A percentile compares a stretch with the other conserved stretches of the same genome.
Evolutionary conservation across 2,888 invertebrate genomes (phyloP).

Genomic region (Chymomyza amoena): DNA sequence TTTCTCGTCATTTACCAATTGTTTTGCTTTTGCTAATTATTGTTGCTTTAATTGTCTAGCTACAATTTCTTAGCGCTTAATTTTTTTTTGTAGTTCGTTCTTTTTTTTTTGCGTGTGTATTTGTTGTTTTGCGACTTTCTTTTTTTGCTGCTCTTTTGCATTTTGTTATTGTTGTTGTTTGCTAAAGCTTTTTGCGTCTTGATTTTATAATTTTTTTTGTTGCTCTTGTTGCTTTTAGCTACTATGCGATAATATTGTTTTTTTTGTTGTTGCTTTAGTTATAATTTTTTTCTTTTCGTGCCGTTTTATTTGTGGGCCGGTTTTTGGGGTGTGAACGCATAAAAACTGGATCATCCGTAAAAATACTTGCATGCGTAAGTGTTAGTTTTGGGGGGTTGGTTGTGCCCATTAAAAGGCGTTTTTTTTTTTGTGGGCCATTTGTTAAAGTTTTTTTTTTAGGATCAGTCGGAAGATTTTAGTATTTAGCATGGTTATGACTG

Average conservation of each 20-base stretch:
- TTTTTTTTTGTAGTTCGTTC: slow-evolving; percentile 7
- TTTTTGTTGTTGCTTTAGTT: slow-evolving; percentile 30
- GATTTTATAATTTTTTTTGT: slow-evolving; percentile 45
- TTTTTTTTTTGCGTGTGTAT: slow-evolving; percentile 36
- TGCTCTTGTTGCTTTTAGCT: slow-evolving; percentile 15
- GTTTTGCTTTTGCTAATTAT: slow-evolving; percentile 15
- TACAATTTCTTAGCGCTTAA: neutral
- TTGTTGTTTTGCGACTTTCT: slow-evolving; percentile 30
- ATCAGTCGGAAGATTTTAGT: neutral
- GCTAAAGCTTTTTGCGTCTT: slow-evolving; percentile 49
- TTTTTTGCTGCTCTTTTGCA: slow-evolving; percentile 36
- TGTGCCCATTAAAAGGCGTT: neutral
- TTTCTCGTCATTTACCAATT: slow-evolving; percentile 38
- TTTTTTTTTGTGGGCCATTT: slow-evolving; percentile 11
- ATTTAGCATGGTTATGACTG: too few species aligned
- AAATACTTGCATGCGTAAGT: slow-evolving; percentile 1
- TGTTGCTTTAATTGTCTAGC: neutral
- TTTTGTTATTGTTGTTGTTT: slow-evolving; percentile 18
- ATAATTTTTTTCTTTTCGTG: slow-evolving; percentile 22
- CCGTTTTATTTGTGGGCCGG: neutral
- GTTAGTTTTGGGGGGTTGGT: slow-evolving; percentile 8
- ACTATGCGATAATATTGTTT: slow-evolving; percentile 17
- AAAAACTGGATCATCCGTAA: slow-evolving; percentile 14
- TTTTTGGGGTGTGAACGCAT: slow-evolving; percentile 3
- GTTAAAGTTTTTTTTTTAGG: neutral